Evolutionary conservation across 2,797 vertebrate genomes (phyloP).

Genomic region (Rhinella marina): DNA sequence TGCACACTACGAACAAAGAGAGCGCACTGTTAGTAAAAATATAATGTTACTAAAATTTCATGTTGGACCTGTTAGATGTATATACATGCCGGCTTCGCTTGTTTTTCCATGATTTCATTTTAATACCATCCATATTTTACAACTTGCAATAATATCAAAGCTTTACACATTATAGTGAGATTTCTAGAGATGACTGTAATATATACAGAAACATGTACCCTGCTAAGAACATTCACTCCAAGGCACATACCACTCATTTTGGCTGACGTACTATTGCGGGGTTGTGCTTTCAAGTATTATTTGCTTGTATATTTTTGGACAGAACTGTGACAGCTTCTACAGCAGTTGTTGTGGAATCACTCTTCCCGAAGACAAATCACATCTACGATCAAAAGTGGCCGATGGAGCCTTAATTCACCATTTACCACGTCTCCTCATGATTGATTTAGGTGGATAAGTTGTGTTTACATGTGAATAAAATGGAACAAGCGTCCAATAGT

Average conservation of each 20-base stretch:
- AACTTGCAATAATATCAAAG: constrained; percentile 11
- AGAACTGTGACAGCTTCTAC: constrained; percentile 8
- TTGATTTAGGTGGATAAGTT: constrained; percentile 25
- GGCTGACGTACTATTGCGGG: constrained; percentile 6
- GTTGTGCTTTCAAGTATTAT: constrained; percentile 56
- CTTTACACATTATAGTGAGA: background rate
- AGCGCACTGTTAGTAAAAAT: constrained; percentile 32
- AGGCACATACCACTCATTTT: constrained; percentile 41
- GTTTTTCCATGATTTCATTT: constrained; percentile 14
- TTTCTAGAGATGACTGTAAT: constrained; percentile 2
- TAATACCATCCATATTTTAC: constrained; percentile 15
- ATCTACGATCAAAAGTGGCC: constrained; percentile 12
- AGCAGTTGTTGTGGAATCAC: background rate
- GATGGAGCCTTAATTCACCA: background rate
- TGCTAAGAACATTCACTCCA: constrained; percentile 28
- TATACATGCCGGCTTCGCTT: constrained; percentile 9
- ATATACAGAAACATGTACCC: constrained; percentile 40
- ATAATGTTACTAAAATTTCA: constrained; percentile 22
- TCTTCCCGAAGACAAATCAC: constrained; percentile 37
- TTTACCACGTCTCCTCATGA: constrained; percentile 8
- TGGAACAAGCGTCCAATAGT: background rate
- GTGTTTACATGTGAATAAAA: background rate
- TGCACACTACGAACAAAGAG: constrained; percentile 23
- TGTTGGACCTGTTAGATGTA: constrained; percentile 1
- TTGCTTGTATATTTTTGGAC: constrained; percentile 28